Evolutionary conservation across 2,888 invertebrate genomes (phyloP).

Genomic region (Machimus rusticus): DNA sequence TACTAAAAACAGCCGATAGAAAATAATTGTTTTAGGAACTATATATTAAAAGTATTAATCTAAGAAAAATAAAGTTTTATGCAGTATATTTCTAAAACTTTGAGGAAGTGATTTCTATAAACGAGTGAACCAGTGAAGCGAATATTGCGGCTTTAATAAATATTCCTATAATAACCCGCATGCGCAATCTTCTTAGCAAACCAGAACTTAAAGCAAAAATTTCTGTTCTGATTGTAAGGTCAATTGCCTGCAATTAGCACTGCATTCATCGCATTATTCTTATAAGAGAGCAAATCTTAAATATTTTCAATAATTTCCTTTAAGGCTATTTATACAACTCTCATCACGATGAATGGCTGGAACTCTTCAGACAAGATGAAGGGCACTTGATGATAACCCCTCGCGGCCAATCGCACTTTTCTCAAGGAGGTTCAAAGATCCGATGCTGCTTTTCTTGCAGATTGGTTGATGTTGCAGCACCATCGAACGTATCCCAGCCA

Average conservation of each 20-base stretch:
- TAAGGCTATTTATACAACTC: neutral
- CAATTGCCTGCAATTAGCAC: neutral
- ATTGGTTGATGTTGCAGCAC: neutral
- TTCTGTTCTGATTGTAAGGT: neutral
- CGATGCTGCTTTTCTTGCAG: neutral
- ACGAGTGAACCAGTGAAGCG: no score
- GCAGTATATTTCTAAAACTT: no score
- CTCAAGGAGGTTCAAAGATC: neutral
- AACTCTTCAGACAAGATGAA: constrained; percentile 8
- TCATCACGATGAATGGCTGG: neutral
- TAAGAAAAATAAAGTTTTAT: no score
- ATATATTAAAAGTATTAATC: no score
- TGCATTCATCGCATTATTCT: neutral
- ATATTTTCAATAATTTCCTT: neutral
- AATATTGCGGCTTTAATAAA: no score
- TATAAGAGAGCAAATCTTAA: neutral
- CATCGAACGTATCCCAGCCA: neutral
- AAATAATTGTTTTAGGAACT: no score
- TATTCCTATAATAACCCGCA: neutral
- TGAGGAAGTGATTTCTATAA: no score
- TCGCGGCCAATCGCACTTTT: neutral
- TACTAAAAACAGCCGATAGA: no score
- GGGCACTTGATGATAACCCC: constrained; percentile 15
- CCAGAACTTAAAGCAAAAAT: neutral
- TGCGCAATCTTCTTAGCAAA: neutral